Evolutionary conservation across 2,113 vertebrate species (phyloP).

Genomic region (Conger conger): DNA sequence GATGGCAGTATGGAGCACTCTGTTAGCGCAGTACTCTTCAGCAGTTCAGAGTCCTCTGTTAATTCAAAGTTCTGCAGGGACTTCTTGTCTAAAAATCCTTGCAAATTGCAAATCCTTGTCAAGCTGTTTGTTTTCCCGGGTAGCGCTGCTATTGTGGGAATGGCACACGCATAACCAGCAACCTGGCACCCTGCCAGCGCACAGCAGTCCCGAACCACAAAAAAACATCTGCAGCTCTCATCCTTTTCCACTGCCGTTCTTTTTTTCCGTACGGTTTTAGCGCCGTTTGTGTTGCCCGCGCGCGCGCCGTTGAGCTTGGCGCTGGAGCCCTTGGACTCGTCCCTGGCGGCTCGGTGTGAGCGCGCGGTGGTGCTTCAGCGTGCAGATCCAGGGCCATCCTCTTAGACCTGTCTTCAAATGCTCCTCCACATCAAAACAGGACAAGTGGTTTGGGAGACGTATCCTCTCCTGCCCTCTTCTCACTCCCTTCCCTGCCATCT

Average conservation of each 20-base stretch:
- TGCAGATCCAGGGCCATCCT: not conserved
- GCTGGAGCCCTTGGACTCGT: not conserved
- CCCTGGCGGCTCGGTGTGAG: not conserved
- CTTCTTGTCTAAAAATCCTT: not conserved
- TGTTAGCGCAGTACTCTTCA: too few species aligned
- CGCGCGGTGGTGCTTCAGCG: not conserved
- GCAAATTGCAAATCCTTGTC: not conserved
- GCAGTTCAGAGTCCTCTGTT: too few species aligned
- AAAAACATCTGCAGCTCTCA: not conserved
- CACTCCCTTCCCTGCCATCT: constrained; percentile 30
- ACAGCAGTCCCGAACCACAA: not conserved
- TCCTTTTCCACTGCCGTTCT: not conserved
- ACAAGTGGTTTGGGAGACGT: not conserved
- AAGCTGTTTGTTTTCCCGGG: not conserved
- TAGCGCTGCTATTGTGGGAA: not conserved
- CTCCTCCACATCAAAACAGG: not conserved
- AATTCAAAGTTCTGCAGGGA: too few species aligned
- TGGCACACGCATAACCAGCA: not conserved
- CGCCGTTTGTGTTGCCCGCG: not conserved
- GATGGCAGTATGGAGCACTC: not conserved
- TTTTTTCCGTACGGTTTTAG: not conserved
- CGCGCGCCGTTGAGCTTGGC: not conserved
- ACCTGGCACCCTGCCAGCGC: not conserved
- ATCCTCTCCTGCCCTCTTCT: not conserved
- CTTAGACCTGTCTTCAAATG: not conserved